Evolutionary conservation across 2,888 invertebrate species (phyloP), one percentile per base, ranked within the genome.

Genomic region (Caenorhabditis sulstoni): DNA sequence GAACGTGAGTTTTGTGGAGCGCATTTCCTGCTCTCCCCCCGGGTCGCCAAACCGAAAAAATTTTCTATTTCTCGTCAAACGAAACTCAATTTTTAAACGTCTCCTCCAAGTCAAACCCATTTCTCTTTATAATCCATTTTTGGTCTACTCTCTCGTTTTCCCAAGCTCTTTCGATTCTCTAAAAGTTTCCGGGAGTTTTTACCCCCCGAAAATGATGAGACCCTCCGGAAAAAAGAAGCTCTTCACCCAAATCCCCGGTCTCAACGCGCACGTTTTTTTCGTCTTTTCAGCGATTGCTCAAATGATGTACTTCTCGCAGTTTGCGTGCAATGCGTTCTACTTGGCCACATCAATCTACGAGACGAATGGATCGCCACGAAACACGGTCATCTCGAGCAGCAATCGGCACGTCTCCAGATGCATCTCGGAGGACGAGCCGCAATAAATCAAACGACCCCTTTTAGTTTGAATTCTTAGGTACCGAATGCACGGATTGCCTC

Each of bases 261-360:
- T n/a, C n/a, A n/a, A n/a, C n/a, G n/a, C n/a, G n/a, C n/a, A n/a
- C n/a, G n/a, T n/a, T n/a, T n/a, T n/a, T n/a, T n/a, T n/a, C n/a
- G n/a, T n/a, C n/a, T n/a, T n/a, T n/a, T n/a, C 80, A 86, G 87
- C 82, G 8, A 76, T 88, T 55, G 76, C 79, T n/a, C 87, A 89
- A 73, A 76, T 89, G 57, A 81, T 89, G 50, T 89, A 89, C 73
- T 89, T 89, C 62, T 85, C 84, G 7, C 89, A 89, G 70, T 89
- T 89, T 71, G 86, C 87, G 16, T 89, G 88, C 74, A 89, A 89
- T 73, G 88, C 87, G 20, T 85, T 89, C 78, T 89, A 89, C 70
- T 81, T 87, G 53, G 83, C 85, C 12, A 88, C 88, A n/a, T 87
- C 86, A n/a, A 89, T 89, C 53, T 89, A 89, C 61, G 89, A 89